Conservation (phyloP, 1,140 invertebrate species). For the Drusus annulatus region DNA sequence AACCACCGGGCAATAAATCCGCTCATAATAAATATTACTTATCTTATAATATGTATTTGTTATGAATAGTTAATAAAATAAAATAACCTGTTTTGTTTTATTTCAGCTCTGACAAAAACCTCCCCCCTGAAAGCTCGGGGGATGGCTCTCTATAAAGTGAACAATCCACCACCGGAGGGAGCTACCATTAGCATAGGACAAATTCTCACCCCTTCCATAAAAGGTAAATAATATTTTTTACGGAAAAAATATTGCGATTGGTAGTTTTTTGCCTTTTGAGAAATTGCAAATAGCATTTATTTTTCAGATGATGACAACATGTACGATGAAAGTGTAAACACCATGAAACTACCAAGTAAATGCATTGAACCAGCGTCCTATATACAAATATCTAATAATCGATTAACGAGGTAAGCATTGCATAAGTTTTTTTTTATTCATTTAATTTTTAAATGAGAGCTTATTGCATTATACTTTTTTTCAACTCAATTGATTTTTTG, state of each 20-base stretch:
- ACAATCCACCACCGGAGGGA: slow-evolving; percentile 57
- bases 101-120: background rate
- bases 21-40: no score
- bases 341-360: background rate
- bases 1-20: no score
- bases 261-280: no score
- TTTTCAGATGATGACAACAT: slow-evolving; percentile 43
- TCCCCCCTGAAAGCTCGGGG: slow-evolving; percentile 54
- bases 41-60: no score
- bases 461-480: no score
- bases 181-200: slow-evolving; percentile 50
- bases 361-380: slow-evolving; percentile 46
- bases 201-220: slow-evolving; percentile 15
- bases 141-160: slow-evolving; percentile 50
- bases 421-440: background rate
- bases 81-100: no score
- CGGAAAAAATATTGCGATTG: no score
- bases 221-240: background rate
- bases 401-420: slow-evolving; percentile 45
- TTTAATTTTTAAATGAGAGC: background rate
- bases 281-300: no score
- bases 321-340: background rate
- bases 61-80: no score
- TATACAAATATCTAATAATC: slow-evolving; percentile 52
- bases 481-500: background rate